These are phyloP conservation scores for Petroica traversi DNA, from an alignment of 2,113 vertebrate genomes.

Conservation along the genomic window DNA sequence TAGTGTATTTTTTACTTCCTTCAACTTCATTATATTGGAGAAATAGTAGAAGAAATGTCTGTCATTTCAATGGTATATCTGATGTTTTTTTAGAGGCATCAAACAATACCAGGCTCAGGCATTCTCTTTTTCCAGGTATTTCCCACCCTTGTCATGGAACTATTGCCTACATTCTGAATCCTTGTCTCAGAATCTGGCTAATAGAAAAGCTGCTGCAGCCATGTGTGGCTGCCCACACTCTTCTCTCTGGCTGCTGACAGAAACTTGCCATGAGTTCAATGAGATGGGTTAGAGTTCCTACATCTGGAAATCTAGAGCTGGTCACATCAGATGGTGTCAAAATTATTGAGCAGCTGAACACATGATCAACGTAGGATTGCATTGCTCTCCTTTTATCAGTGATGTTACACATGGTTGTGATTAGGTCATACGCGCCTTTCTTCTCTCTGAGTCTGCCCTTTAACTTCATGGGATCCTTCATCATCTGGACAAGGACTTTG, in stretches of 20 bases:
- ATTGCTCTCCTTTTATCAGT: slow-evolving; percentile 27
- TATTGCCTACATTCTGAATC: background rate
- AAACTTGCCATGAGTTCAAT: background rate
- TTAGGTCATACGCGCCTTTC: background rate
- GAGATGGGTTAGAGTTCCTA: background rate
- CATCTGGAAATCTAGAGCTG: slow-evolving; percentile 30
- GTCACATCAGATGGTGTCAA: slow-evolving; percentile 13
- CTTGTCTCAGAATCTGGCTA: background rate
- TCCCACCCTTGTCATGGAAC: background rate
- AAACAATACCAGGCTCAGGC: background rate
- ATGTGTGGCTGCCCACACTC: background rate
- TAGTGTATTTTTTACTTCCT: background rate
- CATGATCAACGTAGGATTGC: background rate
- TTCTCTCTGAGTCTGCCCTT: background rate
- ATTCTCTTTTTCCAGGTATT: background rate
- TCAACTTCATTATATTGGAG: background rate
- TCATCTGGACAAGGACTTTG: slow-evolving; percentile 50
- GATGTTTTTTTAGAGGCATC: background rate
- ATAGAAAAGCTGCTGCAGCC: background rate
- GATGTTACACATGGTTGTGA: slow-evolving; percentile 19
- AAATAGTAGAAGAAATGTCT: background rate
- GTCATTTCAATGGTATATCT: background rate
- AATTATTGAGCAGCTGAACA: slow-evolving; percentile 23
- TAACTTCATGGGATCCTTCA: slow-evolving; percentile 27
- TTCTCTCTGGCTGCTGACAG: background rate